Base-by-base conservation (phyloP, 2,113 vertebrate species). In the Clarias macrocephalus region DNA sequence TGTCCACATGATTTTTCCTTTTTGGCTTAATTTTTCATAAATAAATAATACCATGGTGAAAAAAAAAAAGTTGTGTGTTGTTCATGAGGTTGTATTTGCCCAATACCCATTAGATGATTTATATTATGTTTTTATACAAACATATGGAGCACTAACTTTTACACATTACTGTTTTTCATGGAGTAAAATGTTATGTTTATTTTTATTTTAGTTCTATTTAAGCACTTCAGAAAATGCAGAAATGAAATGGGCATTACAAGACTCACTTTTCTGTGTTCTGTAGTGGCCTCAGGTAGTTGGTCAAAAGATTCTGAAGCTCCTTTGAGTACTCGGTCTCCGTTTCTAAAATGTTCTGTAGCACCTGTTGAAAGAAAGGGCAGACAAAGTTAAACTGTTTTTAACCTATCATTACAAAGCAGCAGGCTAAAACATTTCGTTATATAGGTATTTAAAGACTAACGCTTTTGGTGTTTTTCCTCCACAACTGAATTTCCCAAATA, bases 311-410 rank as follows among this genome's bases (percentile, higher is more conserved):
- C 94, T 99, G 98, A 75, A 99, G 96, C 86, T 99, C 98, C 93
- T 98, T 99, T 89, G 97, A 97, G 91, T 99, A 99, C 88, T 98
- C 98, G 8, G 96, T 98, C 94, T 99, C 98, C 30, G 97, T 99
- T 96, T 99, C 98, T 94, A 99, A 94, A 95, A 99, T 99, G 93
- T 99, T 99, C 94, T 99, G 98, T 93, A 99, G 96, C 93, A 99
- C 98, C 98, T 99, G 87, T 11, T 95, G 94, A 84, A 62, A 91
- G 88, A 10, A 7, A 82, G 90, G 7, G 5, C 30, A 86, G 62
- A 86, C 3, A 80, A 63, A 30, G 12, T 19, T 48, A 52, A 76
- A 21, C 48, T 57, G 54, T 28, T 12, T 8, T 52, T 5, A 85
- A 7, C 12, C 12, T 42, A 48, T 16, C 11, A 57, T 57, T 54